Conservation (phyloP, 2,113 vertebrate genomes). For the Rhinichthys klamathensis region DNA sequence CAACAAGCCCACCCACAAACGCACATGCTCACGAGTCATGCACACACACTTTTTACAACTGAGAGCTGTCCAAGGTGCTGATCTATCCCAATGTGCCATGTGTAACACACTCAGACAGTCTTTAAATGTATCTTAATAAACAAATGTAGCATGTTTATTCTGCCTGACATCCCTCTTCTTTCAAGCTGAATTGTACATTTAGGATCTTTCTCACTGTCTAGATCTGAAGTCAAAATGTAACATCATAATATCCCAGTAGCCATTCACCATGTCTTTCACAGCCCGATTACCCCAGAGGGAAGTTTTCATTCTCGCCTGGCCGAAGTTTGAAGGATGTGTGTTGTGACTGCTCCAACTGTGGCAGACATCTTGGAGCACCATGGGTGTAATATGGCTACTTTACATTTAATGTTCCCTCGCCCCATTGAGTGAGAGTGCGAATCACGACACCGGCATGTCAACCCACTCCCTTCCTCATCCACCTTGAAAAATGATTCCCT, state of each 20-base stretch:
- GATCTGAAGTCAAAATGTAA: background rate
- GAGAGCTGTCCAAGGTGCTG: slow-evolving; percentile 66
- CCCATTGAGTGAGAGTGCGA: slow-evolving; percentile 59
- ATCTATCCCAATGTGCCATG: slow-evolving; percentile 43
- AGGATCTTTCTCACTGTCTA: background rate
- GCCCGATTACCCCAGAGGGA: background rate
- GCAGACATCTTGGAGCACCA: slow-evolving; percentile 41
- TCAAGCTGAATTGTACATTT: background rate
- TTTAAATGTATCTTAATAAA: background rate
- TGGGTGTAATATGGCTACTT: slow-evolving; percentile 57
- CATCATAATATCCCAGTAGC: background rate
- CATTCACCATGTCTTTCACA: background rate
- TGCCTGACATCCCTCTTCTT: background rate
- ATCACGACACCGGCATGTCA: slow-evolving; percentile 45
- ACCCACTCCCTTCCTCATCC: slow-evolving; percentile 38
- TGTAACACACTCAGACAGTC: background rate
- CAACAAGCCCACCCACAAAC: slow-evolving; percentile 7
- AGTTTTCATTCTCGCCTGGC: slow-evolving; percentile 13
- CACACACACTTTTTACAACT: slow-evolving; percentile 9
- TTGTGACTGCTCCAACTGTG: slow-evolving; percentile 49
- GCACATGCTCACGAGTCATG: background rate
- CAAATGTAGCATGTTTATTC: background rate
- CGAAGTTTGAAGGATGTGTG: slow-evolving; percentile 37
- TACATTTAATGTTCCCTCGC: slow-evolving; percentile 57
- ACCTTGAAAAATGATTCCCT: slow-evolving; percentile 48